A percentile compares a stretch with the other conserved stretches of the same genome.
These are phyloP conservation scores for Artemia franciscana DNA, from an alignment of 1,140 invertebrate genomes.

Conservation along the genomic window DNA sequence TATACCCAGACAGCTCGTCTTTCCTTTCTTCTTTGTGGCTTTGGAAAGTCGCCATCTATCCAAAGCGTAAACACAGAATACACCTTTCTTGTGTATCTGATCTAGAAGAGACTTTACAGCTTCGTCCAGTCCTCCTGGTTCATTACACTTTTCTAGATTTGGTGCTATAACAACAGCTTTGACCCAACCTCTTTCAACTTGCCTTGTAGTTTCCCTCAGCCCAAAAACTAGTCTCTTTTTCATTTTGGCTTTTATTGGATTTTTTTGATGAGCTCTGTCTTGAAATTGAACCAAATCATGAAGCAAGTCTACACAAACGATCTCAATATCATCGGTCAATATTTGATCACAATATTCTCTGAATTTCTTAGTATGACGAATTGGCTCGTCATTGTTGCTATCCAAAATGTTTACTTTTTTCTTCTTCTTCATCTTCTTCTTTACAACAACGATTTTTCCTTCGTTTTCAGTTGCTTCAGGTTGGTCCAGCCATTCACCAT, in stretches of 20 bases:
- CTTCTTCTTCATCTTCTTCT: background rate
- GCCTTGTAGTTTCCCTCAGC: constrained; percentile 27
- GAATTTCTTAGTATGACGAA: background rate
- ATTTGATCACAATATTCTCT: constrained; percentile 7
- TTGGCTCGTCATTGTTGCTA: background rate
- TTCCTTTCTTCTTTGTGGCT: constrained; percentile 25
- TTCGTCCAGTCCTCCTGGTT: constrained; percentile 21
- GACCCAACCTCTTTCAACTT: constrained; percentile 24
- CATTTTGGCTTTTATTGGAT: constrained; percentile 23
- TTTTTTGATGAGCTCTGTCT: constrained; percentile 24
- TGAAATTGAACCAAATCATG: constrained; percentile 26
- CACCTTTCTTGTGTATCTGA: constrained; percentile 18
- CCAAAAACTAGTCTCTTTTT: constrained; percentile 25
- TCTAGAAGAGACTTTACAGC: constrained; percentile 19
- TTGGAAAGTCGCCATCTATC: constrained; percentile 22
- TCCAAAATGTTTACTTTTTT: background rate
- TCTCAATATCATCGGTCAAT: constrained; percentile 9
- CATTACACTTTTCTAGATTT: background rate
- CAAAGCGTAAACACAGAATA: constrained; percentile 27
- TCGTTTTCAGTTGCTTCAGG: background rate
- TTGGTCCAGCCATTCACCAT: background rate
- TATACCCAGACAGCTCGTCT: constrained; percentile 26
- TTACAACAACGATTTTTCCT: background rate
- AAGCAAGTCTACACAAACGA: constrained; percentile 14
- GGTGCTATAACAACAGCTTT: constrained; percentile 28